Conservation (phyloP, 2,888 invertebrate genomes). For the Achlya flavicornis region DNA sequence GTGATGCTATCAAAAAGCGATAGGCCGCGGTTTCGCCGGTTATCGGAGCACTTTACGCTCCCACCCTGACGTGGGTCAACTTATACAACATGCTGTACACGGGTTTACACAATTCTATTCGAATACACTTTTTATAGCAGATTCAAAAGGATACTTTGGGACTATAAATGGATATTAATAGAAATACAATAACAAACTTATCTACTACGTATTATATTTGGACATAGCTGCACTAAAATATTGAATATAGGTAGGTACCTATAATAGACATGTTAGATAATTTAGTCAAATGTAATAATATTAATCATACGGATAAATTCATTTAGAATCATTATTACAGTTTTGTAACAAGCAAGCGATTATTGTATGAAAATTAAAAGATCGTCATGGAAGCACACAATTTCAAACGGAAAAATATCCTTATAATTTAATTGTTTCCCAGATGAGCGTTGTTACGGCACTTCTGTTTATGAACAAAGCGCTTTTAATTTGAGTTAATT, state of each 20-base stretch:
- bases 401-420: slow-evolving; percentile 39
- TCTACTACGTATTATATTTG: neutral
- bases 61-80: slow-evolving; percentile 72
- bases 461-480: slow-evolving; percentile 57
- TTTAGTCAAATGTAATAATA: no score
- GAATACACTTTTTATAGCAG: slow-evolving; percentile 13
- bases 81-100: slow-evolving; percentile 61
- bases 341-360: no score
- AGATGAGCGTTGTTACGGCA: slow-evolving; percentile 46
- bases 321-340: no score
- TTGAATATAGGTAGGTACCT: no score
- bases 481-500: slow-evolving; percentile 60
- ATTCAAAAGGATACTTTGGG: slow-evolving; percentile 7
- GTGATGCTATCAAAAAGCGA: slow-evolving; percentile 84
- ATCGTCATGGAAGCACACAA: slow-evolving; percentile 20
- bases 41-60: slow-evolving; percentile 80
- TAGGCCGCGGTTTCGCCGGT: slow-evolving; percentile 80
- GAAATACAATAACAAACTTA: neutral
- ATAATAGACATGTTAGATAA: no score
- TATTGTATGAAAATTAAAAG: neutral
- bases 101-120: slow-evolving; percentile 52
- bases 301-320: no score
- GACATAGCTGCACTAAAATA: neutral
- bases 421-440: slow-evolving; percentile 31
- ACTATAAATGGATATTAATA: neutral